Conservation (phyloP, 2,888 invertebrate species). For the Microctonus aethiopoides region DNA sequence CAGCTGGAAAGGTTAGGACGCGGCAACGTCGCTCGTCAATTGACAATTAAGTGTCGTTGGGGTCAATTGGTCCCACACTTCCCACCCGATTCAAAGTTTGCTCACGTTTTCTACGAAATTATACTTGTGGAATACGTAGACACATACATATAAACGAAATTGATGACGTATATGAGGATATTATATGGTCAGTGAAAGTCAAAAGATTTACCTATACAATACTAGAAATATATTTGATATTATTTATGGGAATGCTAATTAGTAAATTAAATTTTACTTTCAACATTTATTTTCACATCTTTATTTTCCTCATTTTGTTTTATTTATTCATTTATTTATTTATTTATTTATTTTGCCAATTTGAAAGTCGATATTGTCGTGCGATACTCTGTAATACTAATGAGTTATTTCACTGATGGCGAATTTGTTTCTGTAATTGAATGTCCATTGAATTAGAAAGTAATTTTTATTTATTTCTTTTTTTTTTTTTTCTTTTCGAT, state of each 20-base stretch:
- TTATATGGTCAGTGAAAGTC: neutral
- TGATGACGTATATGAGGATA: neutral
- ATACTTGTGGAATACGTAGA: slow-evolving; percentile 36
- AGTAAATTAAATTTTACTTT: neutral
- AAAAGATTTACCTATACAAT: neutral
- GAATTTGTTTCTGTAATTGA: neutral
- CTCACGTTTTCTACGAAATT: slow-evolving; percentile 63
- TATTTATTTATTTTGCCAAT: neutral
- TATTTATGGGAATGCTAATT: neutral
- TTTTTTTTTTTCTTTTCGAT: too few species aligned
- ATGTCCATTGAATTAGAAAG: neutral
- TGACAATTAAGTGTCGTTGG: slow-evolving; percentile 64
- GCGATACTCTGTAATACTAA: too few species aligned
- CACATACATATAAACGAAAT: neutral
- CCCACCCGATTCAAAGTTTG: slow-evolving; percentile 56
- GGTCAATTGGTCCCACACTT: slow-evolving; percentile 65
- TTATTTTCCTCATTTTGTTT: too few species aligned
- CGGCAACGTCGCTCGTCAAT: slow-evolving; percentile 63
- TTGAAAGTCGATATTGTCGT: neutral
- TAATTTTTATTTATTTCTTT: neutral
- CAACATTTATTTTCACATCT: neutral
- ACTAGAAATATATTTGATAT: neutral
- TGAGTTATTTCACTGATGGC: neutral
- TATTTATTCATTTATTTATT: too few species aligned
- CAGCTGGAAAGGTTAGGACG: slow-evolving; percentile 35